Base-by-base conservation (phyloP, 2,888 invertebrate species). In the Plemyria rubiginata region DNA sequence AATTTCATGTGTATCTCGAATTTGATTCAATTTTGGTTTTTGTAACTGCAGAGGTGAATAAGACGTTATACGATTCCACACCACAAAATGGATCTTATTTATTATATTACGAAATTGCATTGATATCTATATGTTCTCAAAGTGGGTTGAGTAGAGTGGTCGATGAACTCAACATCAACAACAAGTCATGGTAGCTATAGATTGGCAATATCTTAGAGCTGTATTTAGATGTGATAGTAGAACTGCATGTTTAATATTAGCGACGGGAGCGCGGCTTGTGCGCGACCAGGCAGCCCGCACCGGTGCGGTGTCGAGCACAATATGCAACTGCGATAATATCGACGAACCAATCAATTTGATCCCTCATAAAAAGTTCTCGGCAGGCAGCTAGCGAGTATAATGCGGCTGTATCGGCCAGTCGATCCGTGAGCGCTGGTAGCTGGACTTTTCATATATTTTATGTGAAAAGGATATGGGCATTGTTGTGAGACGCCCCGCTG, bases 381-480 rank as follows among this genome's bases (percentile, higher is more conserved):
- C 81, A 85, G 84, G 86, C 84, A 85, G 85, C 86, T 82, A 85
- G 85, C 80, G 79, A 79, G 85, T 81, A 89, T 88, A 89, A 88
- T 88, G 79, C 85, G 75, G 77, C 80, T 84, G 80, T 92, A 92
- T 92, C 92, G 82, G 80, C 65, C 77, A 77, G 82, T 77, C 87
- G 89, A 91, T 92, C 90, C 91, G 82, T 82, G 82, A 76, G 80
- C 84, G 81, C 79, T 87, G 87, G 87, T 87, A 89, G 90, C 84
- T 77, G 81, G 87, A 87, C 83, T 90, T 91, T 90, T 88, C 90
- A 90, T 90, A 90, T 92, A 91, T 92, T 92, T 92, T 92, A 92
- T 92, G 88, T 88, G 92, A 91, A 91, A 92, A 92, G 92, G 92
- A 92, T 92, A 91, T 84, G 88, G 84, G 89, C 82, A 92, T 92